Evolutionary conservation across 2,797 vertebrate species (phyloP).

Genomic region (Malacoctenus gilli): DNA sequence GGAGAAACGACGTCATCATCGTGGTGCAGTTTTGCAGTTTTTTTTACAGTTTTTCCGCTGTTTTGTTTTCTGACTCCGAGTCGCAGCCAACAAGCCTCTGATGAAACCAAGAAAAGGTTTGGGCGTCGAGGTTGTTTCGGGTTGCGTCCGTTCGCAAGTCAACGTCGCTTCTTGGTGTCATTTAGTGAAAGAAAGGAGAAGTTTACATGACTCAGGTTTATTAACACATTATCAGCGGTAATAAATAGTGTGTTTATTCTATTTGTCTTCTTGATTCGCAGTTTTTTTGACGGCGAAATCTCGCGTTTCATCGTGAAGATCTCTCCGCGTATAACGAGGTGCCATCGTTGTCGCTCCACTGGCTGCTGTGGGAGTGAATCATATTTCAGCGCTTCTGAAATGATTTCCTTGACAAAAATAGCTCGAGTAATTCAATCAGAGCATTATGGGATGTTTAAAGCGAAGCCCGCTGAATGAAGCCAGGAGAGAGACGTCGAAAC

Average conservation of each 20-base stretch:
- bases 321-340: slow-evolving; percentile 3
- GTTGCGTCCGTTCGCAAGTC: no score
- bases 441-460: slow-evolving; percentile 60
- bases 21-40: neutral
- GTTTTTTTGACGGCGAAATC: slow-evolving; percentile 16
- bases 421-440: slow-evolving; percentile 55
- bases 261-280: neutral
- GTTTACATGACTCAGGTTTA: slow-evolving; percentile 3
- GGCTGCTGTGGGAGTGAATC: slow-evolving; percentile 47
- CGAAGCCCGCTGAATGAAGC: slow-evolving; percentile 32
- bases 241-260: slow-evolving; percentile 3
- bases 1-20: slow-evolving; percentile 4
- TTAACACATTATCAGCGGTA: slow-evolving; percentile 10
- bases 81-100: slow-evolving; percentile 1
- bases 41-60: neutral
- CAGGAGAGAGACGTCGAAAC: slow-evolving; percentile 51
- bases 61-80: slow-evolving; percentile 13
- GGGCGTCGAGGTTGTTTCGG: no score
- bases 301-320: neutral
- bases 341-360: slow-evolving; percentile 25
- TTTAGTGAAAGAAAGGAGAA: no score
- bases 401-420: slow-evolving; percentile 64
- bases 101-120: no score
- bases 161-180: no score
- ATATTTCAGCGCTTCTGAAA: slow-evolving; percentile 45